Evolutionary conservation across 2,113 vertebrate species (phyloP).

Genomic region (Myiozetetes cayanensis): DNA sequence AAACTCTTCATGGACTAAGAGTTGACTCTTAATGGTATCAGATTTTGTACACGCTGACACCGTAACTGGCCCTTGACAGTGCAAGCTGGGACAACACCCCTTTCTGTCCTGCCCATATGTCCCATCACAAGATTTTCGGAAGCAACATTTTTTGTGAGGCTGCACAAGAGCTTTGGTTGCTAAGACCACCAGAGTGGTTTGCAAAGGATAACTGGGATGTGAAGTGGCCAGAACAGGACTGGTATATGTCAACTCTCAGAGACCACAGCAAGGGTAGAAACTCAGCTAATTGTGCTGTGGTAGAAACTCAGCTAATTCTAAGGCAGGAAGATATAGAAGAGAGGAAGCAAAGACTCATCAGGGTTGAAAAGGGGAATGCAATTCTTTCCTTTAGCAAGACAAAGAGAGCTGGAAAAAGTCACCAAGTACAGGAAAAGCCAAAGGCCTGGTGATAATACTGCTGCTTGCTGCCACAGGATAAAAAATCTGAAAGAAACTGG

Average conservation of each 20-base stretch:
- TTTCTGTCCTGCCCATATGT: not conserved
- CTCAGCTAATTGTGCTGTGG: not conserved
- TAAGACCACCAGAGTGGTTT: not conserved
- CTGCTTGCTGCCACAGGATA: not conserved
- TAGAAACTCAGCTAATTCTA: not conserved
- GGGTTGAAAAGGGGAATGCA: not conserved
- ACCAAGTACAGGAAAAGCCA: not conserved
- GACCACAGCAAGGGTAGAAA: not conserved
- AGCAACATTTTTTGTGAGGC: not conserved
- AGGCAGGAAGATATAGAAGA: not conserved
- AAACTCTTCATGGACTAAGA: not conserved
- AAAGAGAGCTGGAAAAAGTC: not conserved
- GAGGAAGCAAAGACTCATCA: not conserved
- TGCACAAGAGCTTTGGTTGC: not conserved
- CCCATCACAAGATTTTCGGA: accelerated
- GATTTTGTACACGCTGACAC: not conserved
- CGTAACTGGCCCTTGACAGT: accelerated
- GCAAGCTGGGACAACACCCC: not conserved
- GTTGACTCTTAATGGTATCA: not conserved
- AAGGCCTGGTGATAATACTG: not conserved
- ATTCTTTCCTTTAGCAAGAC: not conserved
- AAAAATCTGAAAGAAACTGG: not conserved
- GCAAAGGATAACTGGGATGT: not conserved
- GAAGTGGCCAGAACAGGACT: not conserved
- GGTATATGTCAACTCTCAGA: not conserved